phyloP scores from a whole-genome alignment of 2,888 invertebrate species.

The Bombyx huttoni region DNA sequence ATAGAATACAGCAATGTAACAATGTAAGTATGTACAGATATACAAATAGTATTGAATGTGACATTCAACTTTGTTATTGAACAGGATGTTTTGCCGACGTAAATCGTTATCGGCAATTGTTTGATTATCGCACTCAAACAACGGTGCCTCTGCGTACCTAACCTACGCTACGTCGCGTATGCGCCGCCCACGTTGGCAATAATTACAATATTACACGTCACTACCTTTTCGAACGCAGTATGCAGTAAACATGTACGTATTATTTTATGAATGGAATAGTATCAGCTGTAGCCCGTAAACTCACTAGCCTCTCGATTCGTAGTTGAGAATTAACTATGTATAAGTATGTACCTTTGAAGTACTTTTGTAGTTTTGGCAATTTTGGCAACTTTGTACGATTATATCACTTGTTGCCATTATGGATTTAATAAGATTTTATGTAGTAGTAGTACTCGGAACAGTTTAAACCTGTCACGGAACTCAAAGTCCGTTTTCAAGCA shows the following conservation, averaged over 20 bases:
- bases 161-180: neutral
- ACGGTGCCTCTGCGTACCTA: conserved; percentile 13
- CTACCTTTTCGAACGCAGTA: neutral
- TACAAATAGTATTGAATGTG: neutral
- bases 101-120: conserved; percentile 24
- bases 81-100: conserved; percentile 28
- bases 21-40: neutral
- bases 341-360: no score
- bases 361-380: no score
- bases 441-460: no score
- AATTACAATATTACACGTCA: neutral
- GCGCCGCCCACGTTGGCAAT: neutral
- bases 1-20: neutral
- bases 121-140: conserved; percentile 27
- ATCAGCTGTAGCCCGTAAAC: neutral
- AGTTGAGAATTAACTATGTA: no score
- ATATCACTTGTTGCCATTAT: no score
- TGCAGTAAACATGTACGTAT: neutral
- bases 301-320: no score
- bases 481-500: no score
- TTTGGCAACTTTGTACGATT: no score
- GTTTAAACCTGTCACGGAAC: no score
- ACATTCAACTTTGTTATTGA: neutral
- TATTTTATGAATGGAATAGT: neutral
- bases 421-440: no score